These are phyloP conservation scores for Ceratosolen fusciceps DNA, from an alignment of 1,140 invertebrate genomes.

Conservation along the genomic window DNA sequence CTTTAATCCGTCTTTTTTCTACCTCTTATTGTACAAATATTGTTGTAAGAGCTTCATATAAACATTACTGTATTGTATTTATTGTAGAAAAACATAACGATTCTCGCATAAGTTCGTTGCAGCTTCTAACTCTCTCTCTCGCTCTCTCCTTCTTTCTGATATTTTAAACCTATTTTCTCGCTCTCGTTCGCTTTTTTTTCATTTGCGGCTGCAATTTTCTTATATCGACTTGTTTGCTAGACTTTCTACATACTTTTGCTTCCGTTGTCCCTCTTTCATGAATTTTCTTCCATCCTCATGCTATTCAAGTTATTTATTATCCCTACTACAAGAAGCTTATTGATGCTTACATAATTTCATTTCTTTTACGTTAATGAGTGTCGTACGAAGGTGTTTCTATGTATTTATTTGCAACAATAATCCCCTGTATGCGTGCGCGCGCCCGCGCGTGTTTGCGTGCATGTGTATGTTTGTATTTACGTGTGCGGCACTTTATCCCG, in stretches of 20 bases:
- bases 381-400: neutral
- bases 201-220: neutral
- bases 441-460: too few species aligned
- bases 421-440: too few species aligned
- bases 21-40: constrained; percentile 70
- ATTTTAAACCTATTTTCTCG: neutral
- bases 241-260: constrained; percentile 10
- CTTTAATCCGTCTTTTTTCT: constrained; percentile 34
- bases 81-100: constrained; percentile 70
- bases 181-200: neutral
- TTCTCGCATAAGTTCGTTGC: constrained; percentile 58
- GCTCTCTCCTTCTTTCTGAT: neutral
- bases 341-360: constrained; percentile 40
- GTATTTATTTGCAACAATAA: neutral
- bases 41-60: constrained; percentile 71
- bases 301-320: constrained; percentile 33
- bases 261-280: constrained; percentile 7
- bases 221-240: constrained; percentile 5
- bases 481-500: constrained; percentile 40
- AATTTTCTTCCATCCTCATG: constrained; percentile 25
- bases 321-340: constrained; percentile 42
- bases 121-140: constrained; percentile 15
- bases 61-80: constrained; percentile 64
- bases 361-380: constrained; percentile 19
- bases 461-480: neutral